Evolutionary conservation across 2,888 invertebrate species (phyloP).

Genomic region (Melieria crassipennis): DNA sequence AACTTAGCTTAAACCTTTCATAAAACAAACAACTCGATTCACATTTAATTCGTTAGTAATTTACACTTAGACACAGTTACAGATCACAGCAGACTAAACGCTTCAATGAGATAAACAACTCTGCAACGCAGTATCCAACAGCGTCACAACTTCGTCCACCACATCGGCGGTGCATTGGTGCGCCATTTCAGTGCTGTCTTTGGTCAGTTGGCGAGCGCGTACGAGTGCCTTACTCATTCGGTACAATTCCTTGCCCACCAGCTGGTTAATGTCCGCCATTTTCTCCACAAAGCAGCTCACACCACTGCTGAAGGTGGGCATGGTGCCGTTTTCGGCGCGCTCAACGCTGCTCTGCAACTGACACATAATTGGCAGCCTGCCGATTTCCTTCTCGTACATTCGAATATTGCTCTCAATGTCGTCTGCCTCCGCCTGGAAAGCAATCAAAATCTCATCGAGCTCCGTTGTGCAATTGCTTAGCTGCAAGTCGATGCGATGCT

Average conservation of each 20-base stretch:
- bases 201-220: conserved; percentile 45
- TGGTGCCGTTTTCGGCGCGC: conserved; percentile 13
- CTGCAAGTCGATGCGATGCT: conserved; percentile 45
- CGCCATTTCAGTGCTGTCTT: conserved; percentile 41
- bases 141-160: conserved; percentile 40
- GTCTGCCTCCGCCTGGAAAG: conserved; percentile 26
- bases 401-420: conserved; percentile 43
- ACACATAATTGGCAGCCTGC: conserved; percentile 46
- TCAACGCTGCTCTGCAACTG: conserved; percentile 33
- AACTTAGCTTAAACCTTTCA: no score
- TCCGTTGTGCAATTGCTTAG: conserved; percentile 45
- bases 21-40: no score
- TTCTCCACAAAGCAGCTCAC: conserved; percentile 49
- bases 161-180: conserved; percentile 45
- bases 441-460: conserved; percentile 34
- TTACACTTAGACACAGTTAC: no score
- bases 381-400: conserved; percentile 46
- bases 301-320: conserved; percentile 34
- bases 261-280: conserved; percentile 49
- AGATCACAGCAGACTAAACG: no score
- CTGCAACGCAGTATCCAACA: conserved; percentile 35
- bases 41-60: no score
- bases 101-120: conserved; percentile 31
- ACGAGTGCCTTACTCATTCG: conserved; percentile 46
- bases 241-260: conserved; percentile 49